Conservation (phyloP, 2,797 vertebrate genomes). For the Hydrolagus colliei region DNA sequence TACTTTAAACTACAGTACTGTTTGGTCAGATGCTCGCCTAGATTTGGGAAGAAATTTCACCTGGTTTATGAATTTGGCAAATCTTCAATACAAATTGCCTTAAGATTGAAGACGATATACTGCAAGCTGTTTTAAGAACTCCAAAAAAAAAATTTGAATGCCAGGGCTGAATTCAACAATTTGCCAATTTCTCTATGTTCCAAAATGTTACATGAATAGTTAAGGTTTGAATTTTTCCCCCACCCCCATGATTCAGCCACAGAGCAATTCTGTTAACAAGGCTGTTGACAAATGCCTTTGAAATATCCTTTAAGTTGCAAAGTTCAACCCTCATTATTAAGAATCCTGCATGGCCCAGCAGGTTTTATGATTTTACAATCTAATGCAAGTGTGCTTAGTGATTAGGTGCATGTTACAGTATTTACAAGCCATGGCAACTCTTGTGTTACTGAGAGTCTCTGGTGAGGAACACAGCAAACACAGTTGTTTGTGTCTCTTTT, state of each 20-base stretch:
- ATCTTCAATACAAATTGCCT: too few species aligned
- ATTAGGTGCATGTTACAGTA: conserved; percentile 51
- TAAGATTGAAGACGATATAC: too few species aligned
- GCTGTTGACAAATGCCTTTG: background rate
- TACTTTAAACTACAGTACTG: too few species aligned
- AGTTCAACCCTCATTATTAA: conserved; percentile 32
- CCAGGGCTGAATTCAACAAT: too few species aligned
- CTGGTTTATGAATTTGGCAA: too few species aligned
- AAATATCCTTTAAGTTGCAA: conserved; percentile 21
- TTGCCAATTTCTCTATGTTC: too few species aligned
- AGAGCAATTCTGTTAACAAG: background rate
- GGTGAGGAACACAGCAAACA: conserved; percentile 46
- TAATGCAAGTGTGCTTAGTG: conserved; percentile 42
- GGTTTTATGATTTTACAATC: conserved; percentile 26
- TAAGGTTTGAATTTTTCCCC: background rate
- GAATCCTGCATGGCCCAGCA: conserved; percentile 19
- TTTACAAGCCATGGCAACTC: conserved; percentile 49
- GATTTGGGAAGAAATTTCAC: too few species aligned
- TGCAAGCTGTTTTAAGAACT: too few species aligned
- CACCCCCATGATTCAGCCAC: background rate
- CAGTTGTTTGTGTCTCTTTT: conserved; percentile 40
- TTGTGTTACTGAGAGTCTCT: conserved; percentile 45
- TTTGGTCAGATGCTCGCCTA: too few species aligned
- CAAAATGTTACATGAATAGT: too few species aligned
- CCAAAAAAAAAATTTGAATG: too few species aligned